phyloP scores from a whole-genome alignment of 2,888 invertebrate species.

The Calephelis perditalis region DNA sequence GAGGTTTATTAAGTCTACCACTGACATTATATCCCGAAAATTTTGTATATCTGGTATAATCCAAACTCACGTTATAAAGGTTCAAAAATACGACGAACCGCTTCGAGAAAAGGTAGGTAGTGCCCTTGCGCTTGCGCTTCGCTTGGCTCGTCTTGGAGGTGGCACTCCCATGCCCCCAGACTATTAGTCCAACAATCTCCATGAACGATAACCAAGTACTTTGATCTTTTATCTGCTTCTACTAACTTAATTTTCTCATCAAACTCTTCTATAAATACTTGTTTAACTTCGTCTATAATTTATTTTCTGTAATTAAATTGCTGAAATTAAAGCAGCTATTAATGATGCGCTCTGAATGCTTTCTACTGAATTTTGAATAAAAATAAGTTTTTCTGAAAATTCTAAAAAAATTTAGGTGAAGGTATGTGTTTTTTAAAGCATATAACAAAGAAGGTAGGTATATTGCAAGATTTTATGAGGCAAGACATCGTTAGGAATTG shows the following conservation, averaged over 20 bases:
- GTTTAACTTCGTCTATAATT: neutral
- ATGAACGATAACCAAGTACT: neutral
- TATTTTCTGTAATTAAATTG: neutral
- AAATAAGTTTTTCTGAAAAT: neutral
- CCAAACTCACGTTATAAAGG: too few relatives aligned
- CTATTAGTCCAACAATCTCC: conserved; percentile 6
- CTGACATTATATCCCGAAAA: too few relatives aligned
- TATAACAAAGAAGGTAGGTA: neutral
- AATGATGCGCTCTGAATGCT: neutral
- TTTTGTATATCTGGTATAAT: too few relatives aligned
- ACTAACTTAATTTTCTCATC: neutral
- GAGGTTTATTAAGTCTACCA: too few relatives aligned
- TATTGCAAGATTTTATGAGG: neutral
- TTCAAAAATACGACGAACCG: too few relatives aligned
- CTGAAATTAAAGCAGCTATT: neutral
- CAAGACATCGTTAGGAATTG: neutral
- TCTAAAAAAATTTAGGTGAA: neutral
- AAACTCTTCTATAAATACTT: neutral
- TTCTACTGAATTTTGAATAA: neutral
- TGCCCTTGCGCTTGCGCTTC: too few relatives aligned
- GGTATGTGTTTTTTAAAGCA: neutral
- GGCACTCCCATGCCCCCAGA: too few relatives aligned
- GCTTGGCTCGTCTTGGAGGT: too few relatives aligned
- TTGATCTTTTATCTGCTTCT: neutral
- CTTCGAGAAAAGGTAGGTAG: too few relatives aligned